phyloP scores from a whole-genome alignment of 2,797 vertebrate genomes.

The Apogon hyalosoma region DNA sequence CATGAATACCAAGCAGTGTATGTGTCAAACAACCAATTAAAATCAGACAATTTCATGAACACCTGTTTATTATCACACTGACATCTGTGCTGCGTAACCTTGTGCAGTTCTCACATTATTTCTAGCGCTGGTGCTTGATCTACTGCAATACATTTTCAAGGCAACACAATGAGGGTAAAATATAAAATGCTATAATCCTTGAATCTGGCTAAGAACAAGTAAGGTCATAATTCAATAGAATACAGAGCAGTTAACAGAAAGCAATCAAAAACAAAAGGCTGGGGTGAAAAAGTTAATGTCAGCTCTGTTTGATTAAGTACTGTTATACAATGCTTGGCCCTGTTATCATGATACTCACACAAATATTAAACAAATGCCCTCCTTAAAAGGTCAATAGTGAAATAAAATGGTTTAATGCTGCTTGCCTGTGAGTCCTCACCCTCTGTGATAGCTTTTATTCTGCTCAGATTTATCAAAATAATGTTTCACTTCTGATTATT shows the following conservation, averaged over 20 bases:
- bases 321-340: conserved; percentile 17
- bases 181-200: not conserved
- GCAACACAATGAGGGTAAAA: not conserved
- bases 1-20: conserved; percentile 16
- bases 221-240: not conserved
- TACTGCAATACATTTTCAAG: not conserved
- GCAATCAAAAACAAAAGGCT: not conserved
- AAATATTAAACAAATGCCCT: not conserved
- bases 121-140: conserved; percentile 5
- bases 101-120: conserved; percentile 8
- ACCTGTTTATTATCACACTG: conserved; percentile 24
- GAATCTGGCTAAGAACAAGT: not conserved
- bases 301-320: conserved; percentile 22
- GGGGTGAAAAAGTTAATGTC: conserved; percentile 9
- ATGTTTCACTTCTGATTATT: not conserved
- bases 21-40: conserved; percentile 40
- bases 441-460: not conserved
- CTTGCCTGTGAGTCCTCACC: not conserved
- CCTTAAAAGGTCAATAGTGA: not conserved
- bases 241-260: not conserved
- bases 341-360: not conserved
- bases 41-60: conserved; percentile 16
- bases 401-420: not conserved
- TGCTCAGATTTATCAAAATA: not conserved
- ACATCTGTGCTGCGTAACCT: conserved; percentile 34